These are phyloP conservation scores for Tachina grossa DNA, from an alignment of 2,888 invertebrate species.

Conservation along the genomic window DNA sequence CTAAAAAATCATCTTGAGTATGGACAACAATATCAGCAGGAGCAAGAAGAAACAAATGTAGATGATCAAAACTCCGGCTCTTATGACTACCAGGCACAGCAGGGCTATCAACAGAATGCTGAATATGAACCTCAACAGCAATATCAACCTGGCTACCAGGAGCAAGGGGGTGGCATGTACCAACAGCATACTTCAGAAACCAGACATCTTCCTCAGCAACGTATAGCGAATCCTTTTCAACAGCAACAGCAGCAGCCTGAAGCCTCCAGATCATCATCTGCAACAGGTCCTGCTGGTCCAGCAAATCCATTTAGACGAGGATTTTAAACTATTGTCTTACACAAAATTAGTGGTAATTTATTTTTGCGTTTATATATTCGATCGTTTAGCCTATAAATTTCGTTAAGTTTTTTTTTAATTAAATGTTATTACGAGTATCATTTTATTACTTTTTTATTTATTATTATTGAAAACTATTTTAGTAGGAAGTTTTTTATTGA, in stretches of 20 bases:
- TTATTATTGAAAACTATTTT: constrained; percentile 19
- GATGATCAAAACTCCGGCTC: constrained; percentile 83
- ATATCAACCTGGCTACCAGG: constrained; percentile 83
- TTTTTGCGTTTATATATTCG: constrained; percentile 77
- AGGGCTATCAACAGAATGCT: constrained; percentile 79
- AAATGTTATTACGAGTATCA: not conserved
- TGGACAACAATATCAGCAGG: constrained; percentile 84
- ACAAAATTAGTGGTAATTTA: constrained; percentile 82
- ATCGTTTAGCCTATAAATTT: constrained; percentile 75
- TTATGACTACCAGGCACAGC: constrained; percentile 83
- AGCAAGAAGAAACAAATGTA: constrained; percentile 87
- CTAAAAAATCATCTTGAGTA: constrained; percentile 92
- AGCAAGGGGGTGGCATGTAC: constrained; percentile 82
- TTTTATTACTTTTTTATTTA: too few relatives aligned
- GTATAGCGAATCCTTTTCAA: constrained; percentile 89
- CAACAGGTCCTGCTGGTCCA: constrained; percentile 78
- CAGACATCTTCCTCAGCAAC: constrained; percentile 83
- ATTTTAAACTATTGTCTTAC: constrained; percentile 85
- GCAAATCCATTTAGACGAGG: constrained; percentile 93
- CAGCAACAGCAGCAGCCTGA: constrained; percentile 77
- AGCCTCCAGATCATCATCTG: constrained; percentile 75
- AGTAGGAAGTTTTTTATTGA: constrained; percentile 24
- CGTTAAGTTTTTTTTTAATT: constrained; percentile 63
- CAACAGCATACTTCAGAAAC: constrained; percentile 77
- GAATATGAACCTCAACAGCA: constrained; percentile 77